These are phyloP conservation scores for Hippocampus guttulatus DNA, from an alignment of 2,113 vertebrate species.

Conservation along the genomic window DNA sequence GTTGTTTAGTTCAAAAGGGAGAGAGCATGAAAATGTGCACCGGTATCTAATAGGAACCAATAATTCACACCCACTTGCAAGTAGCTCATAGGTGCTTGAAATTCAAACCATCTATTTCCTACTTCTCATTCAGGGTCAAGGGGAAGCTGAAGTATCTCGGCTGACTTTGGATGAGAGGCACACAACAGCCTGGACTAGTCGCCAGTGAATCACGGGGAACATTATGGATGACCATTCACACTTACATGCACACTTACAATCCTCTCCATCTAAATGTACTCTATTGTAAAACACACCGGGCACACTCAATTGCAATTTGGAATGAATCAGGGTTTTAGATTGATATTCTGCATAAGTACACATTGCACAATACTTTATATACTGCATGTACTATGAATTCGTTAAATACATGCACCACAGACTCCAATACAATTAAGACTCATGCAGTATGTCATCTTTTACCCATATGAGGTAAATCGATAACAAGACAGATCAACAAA, in stretches of 20 bases:
- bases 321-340: too few relatives aligned
- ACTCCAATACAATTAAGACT: too few relatives aligned
- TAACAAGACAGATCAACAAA: too few relatives aligned
- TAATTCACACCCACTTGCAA: not conserved
- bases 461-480: too few relatives aligned
- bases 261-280: too few relatives aligned
- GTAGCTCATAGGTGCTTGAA: not conserved
- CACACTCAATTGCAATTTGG: too few relatives aligned
- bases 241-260: not conserved
- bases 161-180: not conserved
- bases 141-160: not conserved
- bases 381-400: too few relatives aligned
- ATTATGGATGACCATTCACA: not conserved
- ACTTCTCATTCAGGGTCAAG: not conserved
- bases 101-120: constrained; percentile 1
- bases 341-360: too few relatives aligned
- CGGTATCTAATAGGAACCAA: not conserved
- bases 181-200: not conserved
- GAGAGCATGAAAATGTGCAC: not conserved
- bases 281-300: too few relatives aligned
- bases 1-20: not conserved
- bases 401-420: too few relatives aligned
- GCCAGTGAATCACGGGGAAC: not conserved
- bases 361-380: too few relatives aligned
- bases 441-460: too few relatives aligned